Evolutionary conservation across 2,113 vertebrate species (phyloP).

Genomic region (Stegastes partitus): DNA sequence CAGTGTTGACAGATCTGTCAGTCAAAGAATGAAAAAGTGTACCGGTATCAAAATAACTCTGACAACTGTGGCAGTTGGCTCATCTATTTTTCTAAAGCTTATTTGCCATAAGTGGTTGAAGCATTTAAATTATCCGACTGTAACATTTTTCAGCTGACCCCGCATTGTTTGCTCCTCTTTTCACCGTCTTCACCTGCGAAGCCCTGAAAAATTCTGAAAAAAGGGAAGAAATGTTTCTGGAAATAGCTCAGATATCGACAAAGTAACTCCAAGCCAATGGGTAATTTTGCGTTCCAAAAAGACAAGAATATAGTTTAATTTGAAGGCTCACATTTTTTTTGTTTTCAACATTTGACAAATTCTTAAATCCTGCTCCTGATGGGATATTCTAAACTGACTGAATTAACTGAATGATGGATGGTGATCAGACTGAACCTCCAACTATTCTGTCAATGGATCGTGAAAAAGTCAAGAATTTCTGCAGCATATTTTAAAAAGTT

Average conservation of each 20-base stretch:
- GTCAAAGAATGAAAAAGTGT: conserved; percentile 54
- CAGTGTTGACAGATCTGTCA: conserved; percentile 72
- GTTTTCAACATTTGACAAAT: no score
- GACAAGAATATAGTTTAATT: no score
- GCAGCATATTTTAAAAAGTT: no score
- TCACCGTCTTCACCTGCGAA: conserved; percentile 7
- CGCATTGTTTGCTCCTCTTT: conserved; percentile 1
- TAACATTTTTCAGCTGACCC: conserved; percentile 29
- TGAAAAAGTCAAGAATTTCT: no score
- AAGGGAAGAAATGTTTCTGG: not conserved
- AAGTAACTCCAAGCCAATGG: not conserved
- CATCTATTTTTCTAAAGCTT: conserved; percentile 23
- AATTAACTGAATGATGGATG: no score
- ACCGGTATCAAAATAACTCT: conserved; percentile 61
- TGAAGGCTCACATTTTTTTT: not conserved
- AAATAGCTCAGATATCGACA: not conserved
- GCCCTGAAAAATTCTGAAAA: not conserved
- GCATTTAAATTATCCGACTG: conserved; percentile 41
- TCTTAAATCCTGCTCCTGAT: no score
- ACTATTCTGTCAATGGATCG: no score
- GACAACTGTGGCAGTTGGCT: conserved; percentile 51
- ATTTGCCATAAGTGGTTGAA: conserved; percentile 43
- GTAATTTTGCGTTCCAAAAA: not conserved
- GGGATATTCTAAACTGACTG: no score
- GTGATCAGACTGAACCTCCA: no score